Conservation (phyloP, 2,113 vertebrate genomes). For the Dermatemys mawii region DNA sequence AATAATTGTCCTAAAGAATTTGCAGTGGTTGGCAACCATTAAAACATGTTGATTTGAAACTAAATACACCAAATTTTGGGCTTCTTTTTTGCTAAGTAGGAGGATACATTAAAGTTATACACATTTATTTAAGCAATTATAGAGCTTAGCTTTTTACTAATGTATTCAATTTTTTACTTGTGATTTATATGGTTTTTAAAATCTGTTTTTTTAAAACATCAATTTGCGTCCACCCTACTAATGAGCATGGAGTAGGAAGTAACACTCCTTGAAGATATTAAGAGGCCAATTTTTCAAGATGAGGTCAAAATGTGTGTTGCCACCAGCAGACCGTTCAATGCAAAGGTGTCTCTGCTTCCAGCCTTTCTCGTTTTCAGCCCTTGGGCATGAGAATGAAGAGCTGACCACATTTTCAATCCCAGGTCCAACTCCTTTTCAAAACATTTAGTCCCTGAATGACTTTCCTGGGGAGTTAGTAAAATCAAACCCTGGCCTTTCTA, state of each 20-base stretch:
- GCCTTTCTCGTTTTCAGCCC: background rate
- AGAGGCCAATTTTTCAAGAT: background rate
- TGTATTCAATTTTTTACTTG: background rate
- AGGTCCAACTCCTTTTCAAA: background rate
- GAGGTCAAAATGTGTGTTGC: background rate
- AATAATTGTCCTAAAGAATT: background rate
- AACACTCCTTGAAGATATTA: background rate
- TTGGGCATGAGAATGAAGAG: background rate
- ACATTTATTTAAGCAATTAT: background rate
- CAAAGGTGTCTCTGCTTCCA: background rate
- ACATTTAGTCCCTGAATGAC: background rate
- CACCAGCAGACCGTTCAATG: background rate
- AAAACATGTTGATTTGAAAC: background rate
- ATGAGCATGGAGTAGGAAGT: background rate
- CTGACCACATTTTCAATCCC: accelerated
- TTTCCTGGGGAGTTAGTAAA: background rate
- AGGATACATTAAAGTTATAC: background rate
- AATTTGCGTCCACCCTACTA: background rate
- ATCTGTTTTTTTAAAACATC: background rate
- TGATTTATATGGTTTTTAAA: background rate
- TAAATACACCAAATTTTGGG: background rate
- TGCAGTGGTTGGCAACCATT: background rate
- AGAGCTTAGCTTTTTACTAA: background rate
- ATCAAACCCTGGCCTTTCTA: background rate
- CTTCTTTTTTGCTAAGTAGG: background rate